phyloP scores from a whole-genome alignment of 2,888 invertebrate species.

The Volucella zonaria region DNA sequence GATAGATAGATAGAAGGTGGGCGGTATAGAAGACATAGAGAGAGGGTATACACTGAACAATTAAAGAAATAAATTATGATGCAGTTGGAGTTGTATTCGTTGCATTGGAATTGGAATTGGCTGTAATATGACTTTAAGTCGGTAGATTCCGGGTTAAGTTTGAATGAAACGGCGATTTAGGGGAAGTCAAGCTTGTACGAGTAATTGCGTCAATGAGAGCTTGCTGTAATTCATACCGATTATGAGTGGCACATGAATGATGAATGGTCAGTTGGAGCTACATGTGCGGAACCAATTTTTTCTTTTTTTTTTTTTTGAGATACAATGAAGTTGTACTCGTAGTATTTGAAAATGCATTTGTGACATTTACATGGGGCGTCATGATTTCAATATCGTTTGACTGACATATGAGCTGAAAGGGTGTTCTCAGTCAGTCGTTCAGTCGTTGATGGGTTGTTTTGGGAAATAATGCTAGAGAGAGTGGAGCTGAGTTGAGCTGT shows the following conservation, averaged over 20 bases:
- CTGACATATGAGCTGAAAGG: slow-evolving; percentile 5
- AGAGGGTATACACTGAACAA: slow-evolving; percentile 23
- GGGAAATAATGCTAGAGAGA: too few relatives aligned
- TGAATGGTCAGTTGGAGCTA: neutral
- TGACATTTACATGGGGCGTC: slow-evolving; percentile 12
- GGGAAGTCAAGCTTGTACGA: slow-evolving; percentile 47
- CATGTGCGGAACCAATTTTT: slow-evolving; percentile 8
- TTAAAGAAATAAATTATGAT: slow-evolving; percentile 68
- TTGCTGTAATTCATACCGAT: slow-evolving; percentile 47
- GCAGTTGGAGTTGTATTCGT: slow-evolving; percentile 4
- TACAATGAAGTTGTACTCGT: slow-evolving; percentile 17
- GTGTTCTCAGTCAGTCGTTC: too few relatives aligned
- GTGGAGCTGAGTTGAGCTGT: too few relatives aligned
- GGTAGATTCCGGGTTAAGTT: slow-evolving; percentile 43
- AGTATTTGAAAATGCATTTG: slow-evolving; percentile 18
- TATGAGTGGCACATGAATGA: slow-evolving; percentile 30
- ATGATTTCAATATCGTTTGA: neutral
- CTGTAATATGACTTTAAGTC: slow-evolving; percentile 8
- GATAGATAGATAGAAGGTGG: neutral
- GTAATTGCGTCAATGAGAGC: slow-evolving; percentile 56
- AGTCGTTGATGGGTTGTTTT: too few relatives aligned
- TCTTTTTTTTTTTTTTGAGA: neutral
- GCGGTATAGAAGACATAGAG: slow-evolving; percentile 15
- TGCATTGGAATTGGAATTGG: slow-evolving; percentile 9
- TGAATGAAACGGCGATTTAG: slow-evolving; percentile 29